Base-by-base conservation (phyloP, 2,797 vertebrate genomes). In the Cercopithecus diana region DNA sequence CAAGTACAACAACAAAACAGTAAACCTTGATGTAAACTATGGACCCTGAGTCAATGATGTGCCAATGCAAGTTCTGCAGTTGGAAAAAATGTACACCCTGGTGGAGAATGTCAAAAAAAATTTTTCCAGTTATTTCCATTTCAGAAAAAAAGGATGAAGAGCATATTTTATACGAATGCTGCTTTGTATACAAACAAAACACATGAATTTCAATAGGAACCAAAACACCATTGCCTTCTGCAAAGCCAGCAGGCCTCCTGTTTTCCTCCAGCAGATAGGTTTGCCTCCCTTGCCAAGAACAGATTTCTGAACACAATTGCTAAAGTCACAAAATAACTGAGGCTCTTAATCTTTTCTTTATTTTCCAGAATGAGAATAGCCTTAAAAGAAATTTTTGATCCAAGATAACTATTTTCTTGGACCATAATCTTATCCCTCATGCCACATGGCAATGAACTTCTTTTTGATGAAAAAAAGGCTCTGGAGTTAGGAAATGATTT, bases 401-500 rank as follows among this genome's bases (percentile, higher is more conserved):
- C 24, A 81, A 97, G 72, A 75, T 72, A 84, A 36, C 85, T 14
- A 80, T 93, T 92, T 93, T 73, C 41, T 58, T 87, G 58, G 48
- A 61, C n/a, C 2, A 19, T 75, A 61, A 83, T 90, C 76, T 97
- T 85, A 88, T 22, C 41, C 75, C 45, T 61, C 33, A 58, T 75
- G 82, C 33, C 77, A 83, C 5, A 7, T 8, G 84, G 41, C 57
- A 92, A 52, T 84, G 79, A 79, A 57, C 75, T 81, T 85, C 5
- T 77, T 84, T 93, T 89, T 87, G 41, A 96, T 90, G 13, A 67
- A n/a, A 73, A 95, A 97, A 95, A 96, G 75, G 33, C 64, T 80
- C 41, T 11, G 81, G 26, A 43, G 28, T 24, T 36, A 14, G 33
- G 4, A 24, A 82, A 85, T 82, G 79, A 41, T 84, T 89, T 89